Evolutionary conservation across 2,113 vertebrate genomes (phyloP).

Genomic region (Eubucco bourcierii): DNA sequence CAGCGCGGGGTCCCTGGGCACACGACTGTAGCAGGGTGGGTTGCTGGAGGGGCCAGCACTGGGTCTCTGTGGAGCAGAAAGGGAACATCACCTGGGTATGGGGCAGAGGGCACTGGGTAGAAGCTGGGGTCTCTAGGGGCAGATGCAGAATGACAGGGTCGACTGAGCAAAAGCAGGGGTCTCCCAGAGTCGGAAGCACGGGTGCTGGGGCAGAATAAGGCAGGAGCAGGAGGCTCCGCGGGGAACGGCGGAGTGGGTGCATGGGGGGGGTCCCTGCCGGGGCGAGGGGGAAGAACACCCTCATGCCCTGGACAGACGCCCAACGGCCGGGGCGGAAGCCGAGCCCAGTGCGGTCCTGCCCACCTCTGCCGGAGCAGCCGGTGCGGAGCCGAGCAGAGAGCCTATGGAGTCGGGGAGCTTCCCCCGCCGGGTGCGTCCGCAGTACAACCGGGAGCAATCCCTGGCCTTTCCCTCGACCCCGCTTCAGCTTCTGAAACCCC

Average conservation of each 20-base stretch:
- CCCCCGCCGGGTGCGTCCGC: not conserved
- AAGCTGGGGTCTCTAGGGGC: not conserved
- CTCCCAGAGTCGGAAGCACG: no score
- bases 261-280: no score
- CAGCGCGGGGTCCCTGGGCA: accelerated
- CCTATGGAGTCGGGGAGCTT: not conserved
- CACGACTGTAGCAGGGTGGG: not conserved
- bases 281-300: not conserved
- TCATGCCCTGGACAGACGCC: not conserved
- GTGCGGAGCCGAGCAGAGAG: not conserved
- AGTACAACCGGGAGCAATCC: not conserved
- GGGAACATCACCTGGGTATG: not conserved
- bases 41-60: not conserved
- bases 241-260: not conserved
- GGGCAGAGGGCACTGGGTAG: not conserved
- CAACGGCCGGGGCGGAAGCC: not conserved
- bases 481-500: not conserved
- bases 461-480: not conserved
- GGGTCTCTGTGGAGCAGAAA: not conserved
- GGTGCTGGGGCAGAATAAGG: no score
- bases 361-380: not conserved
- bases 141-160: not conserved
- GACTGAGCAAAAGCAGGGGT: not conserved
- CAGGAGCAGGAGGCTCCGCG: not conserved
- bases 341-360: not conserved